Evolutionary conservation across 2,797 vertebrate species (phyloP).

Genomic region (Enteromius fasciolatus): DNA sequence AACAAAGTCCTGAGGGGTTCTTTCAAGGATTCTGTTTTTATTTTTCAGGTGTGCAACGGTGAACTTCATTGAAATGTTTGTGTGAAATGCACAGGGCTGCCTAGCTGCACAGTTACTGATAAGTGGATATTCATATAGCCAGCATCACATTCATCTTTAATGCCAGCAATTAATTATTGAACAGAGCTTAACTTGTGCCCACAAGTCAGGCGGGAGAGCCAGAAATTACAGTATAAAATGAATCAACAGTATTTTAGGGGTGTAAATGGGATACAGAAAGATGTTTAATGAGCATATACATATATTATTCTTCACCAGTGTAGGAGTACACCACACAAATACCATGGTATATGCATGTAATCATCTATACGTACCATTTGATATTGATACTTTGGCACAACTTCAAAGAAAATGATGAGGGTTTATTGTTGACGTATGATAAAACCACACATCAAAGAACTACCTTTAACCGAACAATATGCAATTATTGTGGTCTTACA

Average conservation of each 20-base stretch:
- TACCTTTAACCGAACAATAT: constrained; percentile 22
- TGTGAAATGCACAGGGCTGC: constrained; percentile 21
- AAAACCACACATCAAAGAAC: constrained; percentile 7
- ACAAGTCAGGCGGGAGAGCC: constrained; percentile 29
- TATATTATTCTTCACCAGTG: background rate
- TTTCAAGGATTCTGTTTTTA: background rate
- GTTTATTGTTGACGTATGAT: constrained; percentile 4
- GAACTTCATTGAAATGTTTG: constrained; percentile 16
- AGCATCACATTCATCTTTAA: constrained; percentile 57
- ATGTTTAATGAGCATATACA: background rate
- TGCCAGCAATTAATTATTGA: constrained; percentile 55
- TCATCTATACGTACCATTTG: background rate
- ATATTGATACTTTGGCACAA: background rate
- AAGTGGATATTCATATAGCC: constrained; percentile 41
- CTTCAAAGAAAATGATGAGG: background rate
- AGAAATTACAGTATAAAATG: constrained; percentile 8
- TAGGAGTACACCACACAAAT: background rate
- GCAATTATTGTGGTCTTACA: constrained; percentile 35
- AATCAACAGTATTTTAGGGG: constrained; percentile 25
- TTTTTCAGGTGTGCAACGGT: background rate
- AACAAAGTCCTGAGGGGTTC: background rate
- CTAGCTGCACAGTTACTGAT: constrained; percentile 51
- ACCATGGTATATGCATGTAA: background rate
- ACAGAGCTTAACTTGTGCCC: constrained; percentile 36
- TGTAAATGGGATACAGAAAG: background rate